Evolutionary conservation across 2,113 vertebrate genomes (phyloP), one percentile per base, ranked within the genome.

Genomic region (Anseranas semipalmata): DNA sequence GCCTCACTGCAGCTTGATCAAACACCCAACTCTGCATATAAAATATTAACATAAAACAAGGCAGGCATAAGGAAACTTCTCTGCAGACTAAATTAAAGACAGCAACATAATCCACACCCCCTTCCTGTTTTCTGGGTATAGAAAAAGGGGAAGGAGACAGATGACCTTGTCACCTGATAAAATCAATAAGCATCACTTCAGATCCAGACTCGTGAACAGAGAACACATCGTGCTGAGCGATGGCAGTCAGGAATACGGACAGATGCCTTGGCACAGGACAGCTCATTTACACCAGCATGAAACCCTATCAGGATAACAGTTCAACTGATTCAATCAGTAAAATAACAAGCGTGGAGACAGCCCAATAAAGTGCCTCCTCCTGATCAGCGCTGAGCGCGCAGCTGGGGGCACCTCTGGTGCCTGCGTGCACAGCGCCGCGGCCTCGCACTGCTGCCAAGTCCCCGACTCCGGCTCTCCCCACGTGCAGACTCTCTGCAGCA

Each of bases 341-440:
- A 55, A 50, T 19, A 74, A 88, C 55, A 60, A 77, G 87, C 60
- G 13, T 1, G 66, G 90, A 91, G 39, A 46, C 83, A 68, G 32
- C 45, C 39, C 85, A 75, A 37, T 6, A 59, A 55, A 24, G 20
- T 19, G 58, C 60, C 55, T 39, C 68, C 70, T 68, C 58, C 77
- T 5, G 35, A 13, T 19, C 4, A 21, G 76, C 2, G 3, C 72
- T 15, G 67, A 65, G 93, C 30, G 33, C 1, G 13, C 59, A 89
- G 88, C 81, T 63, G 91, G 93, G 41, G 83, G 35, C 70, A 12
- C 7, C 50, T 28, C 76, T 6, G 24, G 13, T 1, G 37, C 74
- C 66, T 2, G 30, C 4, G 1, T 0, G 43, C 20, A 2, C 48
- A 3, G 22, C 1, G 0, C 10, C 0, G 24, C 0, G 67, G 39